Evolutionary conservation across 2,888 invertebrate genomes (phyloP), one percentile per base, ranked within the genome.

Genomic region (Leucozona laternaria): DNA sequence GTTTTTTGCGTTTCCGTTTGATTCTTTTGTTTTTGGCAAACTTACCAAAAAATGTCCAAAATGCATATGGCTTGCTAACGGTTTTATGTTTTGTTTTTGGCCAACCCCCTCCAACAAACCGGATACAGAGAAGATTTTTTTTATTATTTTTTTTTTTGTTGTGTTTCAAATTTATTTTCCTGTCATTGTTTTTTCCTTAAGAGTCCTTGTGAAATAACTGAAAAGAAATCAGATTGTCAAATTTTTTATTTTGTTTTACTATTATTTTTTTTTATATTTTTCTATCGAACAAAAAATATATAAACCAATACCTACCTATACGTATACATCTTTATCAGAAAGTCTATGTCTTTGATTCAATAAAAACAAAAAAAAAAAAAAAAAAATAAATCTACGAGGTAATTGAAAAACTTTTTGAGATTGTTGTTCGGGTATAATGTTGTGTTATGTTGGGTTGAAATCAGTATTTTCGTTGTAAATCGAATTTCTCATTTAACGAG

Each of bases 361-460:
- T 78, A 73, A 73, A 31, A 66, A 20, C 53, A n/a, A 60, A 75
- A 50, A 34, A 17, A 17, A n/a, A 57, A 57, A 57, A 60, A 75
- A 50, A 57, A 31, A 17, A n/a, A 31, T n/a, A 55, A 6, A 4
- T 34, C 4, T 17, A 31, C 17, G 37, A 81, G 85, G 85, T 85
- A 85, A 85, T 85, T 82, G 82, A 79, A 86, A 82, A 78, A 86
- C 70, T 82, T 66, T 66, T 86, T 78, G 82, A 86, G 86, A 86
- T 86, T 86, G 86, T 79, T 86, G 82, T 85, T 45, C 6, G 40
- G 28, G 31, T 45, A 64, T 58, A 60, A 7, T 37, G 37, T 40
- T 60, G 75, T 58, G 78, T 73, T 60, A 68, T 68, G 50, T 50
- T 60, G 81, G 66, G 77, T 71, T 48, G 82, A 66, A 58, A 75